Percentiles rank a stretch among this genome's conserved stretches.
Evolutionary conservation across 2,888 invertebrate genomes (phyloP).

Genomic region (Tinea semifulvella): DNA sequence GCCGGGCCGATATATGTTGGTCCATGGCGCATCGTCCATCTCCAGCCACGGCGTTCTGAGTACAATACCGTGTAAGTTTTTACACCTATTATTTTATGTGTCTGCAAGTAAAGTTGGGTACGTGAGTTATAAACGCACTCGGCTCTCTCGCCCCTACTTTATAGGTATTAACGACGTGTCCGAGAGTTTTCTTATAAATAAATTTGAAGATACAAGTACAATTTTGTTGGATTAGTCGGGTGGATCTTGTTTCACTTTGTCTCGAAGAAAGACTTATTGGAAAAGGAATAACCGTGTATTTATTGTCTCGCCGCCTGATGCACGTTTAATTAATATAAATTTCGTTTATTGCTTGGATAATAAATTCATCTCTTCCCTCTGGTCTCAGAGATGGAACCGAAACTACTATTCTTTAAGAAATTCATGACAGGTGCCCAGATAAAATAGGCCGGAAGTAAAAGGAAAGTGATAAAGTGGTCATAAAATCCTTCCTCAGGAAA

Average conservation of each 20-base stretch:
- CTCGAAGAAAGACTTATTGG: not conserved
- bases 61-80: slow-evolving; percentile 68
- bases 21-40: slow-evolving; percentile 45
- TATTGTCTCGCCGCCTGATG: too few relatives aligned
- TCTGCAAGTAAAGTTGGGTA: slow-evolving; percentile 68
- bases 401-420: too few relatives aligned
- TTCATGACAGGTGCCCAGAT: too few relatives aligned
- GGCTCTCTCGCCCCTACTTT: slow-evolving; percentile 67
- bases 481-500: too few relatives aligned
- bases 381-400: too few relatives aligned
- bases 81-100: slow-evolving; percentile 69
- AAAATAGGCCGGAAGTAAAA: too few relatives aligned
- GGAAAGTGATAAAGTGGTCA: too few relatives aligned
- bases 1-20: slow-evolving; percentile 13
- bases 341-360: too few relatives aligned
- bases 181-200: slow-evolving; percentile 69
- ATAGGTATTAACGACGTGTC: slow-evolving; percentile 69
- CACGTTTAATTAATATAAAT: too few relatives aligned
- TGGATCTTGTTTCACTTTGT: slow-evolving; percentile 65
- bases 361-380: too few relatives aligned
- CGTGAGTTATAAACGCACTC: slow-evolving; percentile 68
- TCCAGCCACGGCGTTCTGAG: slow-evolving; percentile 60
- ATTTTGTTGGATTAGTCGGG: slow-evolving; percentile 67
- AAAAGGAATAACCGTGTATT: too few relatives aligned
- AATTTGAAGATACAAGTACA: slow-evolving; percentile 68